Evolutionary conservation across 2,888 invertebrate species (phyloP).

Genomic region (Syrphus vitripennis): DNA sequence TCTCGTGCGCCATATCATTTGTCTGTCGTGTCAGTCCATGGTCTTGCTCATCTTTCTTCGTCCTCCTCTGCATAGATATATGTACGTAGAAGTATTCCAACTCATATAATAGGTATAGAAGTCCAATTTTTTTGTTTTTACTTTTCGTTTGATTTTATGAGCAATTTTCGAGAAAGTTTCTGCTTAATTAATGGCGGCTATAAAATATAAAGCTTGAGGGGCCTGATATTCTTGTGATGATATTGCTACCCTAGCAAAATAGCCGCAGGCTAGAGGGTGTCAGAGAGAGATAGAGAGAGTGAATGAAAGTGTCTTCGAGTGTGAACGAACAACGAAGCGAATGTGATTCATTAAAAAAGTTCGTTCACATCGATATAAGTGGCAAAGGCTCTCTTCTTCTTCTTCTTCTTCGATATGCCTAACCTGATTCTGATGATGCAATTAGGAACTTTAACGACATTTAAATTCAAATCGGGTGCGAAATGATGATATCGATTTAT

Average conservation of each 20-base stretch:
- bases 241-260: not conserved
- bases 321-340: constrained; percentile 48
- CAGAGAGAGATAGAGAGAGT: no score
- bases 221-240: not conserved
- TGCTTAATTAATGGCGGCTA: constrained; percentile 61
- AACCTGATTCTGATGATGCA: constrained; percentile 53
- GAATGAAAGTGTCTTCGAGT: constrained; percentile 50
- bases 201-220: constrained; percentile 49
- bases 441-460: constrained; percentile 56
- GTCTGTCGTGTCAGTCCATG: not conserved
- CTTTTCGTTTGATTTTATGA: constrained; percentile 41
- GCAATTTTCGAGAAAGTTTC: constrained; percentile 56
- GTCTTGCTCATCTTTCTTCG: no score
- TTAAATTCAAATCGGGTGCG: constrained; percentile 54
- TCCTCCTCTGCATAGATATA: not conserved
- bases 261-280: not conserved
- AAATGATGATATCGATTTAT: constrained; percentile 30
- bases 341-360: constrained; percentile 64
- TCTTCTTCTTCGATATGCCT: no score
- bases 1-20: not conserved
- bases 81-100: no score
- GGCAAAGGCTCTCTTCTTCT: not conserved
- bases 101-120: not conserved
- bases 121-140: not conserved
- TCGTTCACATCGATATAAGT: constrained; percentile 26